Conservation (phyloP, 2,797 vertebrate species). For the Rhadinocentrus ornatus region DNA sequence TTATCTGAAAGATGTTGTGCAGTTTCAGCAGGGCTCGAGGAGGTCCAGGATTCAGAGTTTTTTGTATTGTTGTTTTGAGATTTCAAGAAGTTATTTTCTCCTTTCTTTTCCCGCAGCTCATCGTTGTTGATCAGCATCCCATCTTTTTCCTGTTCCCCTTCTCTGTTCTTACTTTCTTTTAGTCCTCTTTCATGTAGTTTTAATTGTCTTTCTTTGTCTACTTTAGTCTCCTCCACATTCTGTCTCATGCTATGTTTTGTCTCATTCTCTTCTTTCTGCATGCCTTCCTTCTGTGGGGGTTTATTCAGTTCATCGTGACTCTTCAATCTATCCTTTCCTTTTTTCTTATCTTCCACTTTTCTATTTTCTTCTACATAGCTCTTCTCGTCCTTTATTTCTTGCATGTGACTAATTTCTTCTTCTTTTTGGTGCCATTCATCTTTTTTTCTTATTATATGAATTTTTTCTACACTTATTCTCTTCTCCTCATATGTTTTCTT, state of each 20-base stretch:
- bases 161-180: neutral
- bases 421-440: neutral
- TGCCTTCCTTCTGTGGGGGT: neutral
- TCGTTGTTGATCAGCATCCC: neutral
- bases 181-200: neutral
- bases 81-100: neutral
- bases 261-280: conserved; percentile 4
- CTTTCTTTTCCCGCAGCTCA: neutral
- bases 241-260: neutral
- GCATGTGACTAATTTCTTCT: conserved; percentile 1
- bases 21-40: neutral
- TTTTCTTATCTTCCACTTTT: neutral
- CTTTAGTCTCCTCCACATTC: neutral
- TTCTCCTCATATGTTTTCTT: neutral
- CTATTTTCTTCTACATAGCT: neutral
- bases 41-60: neutral
- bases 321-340: conserved; percentile 9
- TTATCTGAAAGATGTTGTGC: neutral
- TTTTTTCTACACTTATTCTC: neutral
- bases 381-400: neutral
- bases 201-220: neutral
- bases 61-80: neutral
- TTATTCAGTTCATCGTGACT: neutral
- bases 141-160: neutral
- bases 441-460: neutral